These are phyloP conservation scores for Drosophila basisetae DNA, from an alignment of 2,888 invertebrate species.

Conservation along the genomic window DNA sequence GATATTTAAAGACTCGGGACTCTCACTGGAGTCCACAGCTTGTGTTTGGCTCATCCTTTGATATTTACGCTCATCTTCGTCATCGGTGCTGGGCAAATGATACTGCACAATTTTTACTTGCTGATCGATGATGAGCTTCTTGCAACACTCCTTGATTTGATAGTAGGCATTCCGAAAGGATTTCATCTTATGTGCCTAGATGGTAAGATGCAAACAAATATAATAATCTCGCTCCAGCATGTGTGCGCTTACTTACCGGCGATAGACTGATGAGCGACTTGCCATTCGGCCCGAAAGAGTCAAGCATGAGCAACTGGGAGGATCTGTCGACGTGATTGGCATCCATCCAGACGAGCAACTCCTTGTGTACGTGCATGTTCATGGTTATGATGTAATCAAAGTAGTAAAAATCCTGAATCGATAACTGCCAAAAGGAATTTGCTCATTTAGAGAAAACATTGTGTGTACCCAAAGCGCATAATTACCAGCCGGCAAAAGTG, in stretches of 20 bases:
- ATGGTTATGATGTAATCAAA: constrained; percentile 97
- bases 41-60: neutral
- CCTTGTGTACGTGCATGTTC: constrained; percentile 88
- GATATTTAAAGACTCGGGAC: neutral
- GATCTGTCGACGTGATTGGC: constrained; percentile 19
- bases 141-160: constrained; percentile 71
- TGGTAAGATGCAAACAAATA: neutral
- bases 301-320: constrained; percentile 34
- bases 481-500: constrained; percentile 88
- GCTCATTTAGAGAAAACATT: neutral
- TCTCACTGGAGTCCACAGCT: neutral
- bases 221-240: neutral
- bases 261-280: constrained; percentile 40
- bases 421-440: constrained; percentile 86
- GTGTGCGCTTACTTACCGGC: constrained; percentile 40
- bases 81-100: constrained; percentile 68
- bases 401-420: constrained; percentile 89
- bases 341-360: constrained; percentile 56
- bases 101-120: constrained; percentile 60
- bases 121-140: constrained; percentile 64
- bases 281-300: constrained; percentile 36
- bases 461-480: neutral
- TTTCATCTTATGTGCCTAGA: constrained; percentile 57
- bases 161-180: constrained; percentile 67
- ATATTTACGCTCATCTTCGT: constrained; percentile 22